Base-by-base conservation (phyloP, 2,888 invertebrate genomes). In the Eupeodes luniger region DNA sequence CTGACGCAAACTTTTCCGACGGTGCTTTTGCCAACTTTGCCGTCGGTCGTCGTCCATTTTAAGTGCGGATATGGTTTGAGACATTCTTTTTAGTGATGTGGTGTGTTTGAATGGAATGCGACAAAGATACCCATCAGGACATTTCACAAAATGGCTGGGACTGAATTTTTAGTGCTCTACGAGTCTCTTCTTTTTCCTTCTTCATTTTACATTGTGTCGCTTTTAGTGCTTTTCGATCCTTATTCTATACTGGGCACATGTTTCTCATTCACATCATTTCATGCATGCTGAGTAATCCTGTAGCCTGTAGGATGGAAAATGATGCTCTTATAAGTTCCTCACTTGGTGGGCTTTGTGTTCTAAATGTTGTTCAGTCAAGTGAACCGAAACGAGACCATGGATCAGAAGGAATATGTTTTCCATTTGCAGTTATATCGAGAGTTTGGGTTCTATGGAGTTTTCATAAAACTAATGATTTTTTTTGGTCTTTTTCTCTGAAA, bases 381-480 rank as follows among this genome's bases (percentile, higher is more conserved):
- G 84, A 74, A 77, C 51, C 69, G 19, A 9, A 61, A 67, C 64
- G 77, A 36, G 53, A 59, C 47, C 66, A 64, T 64, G 27, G 51
- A 67, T 51, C 51, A 67, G 69, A 72, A 70, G 5, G 40, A 57
- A 78, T 55, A 49, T 27, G 27, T 27, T 27, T 47, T 69, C 47
- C 66, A 66, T n/a, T 51, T 5, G 27, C 34, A 55, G 14, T 36
- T 36, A 70, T 27, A 27, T 27, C 27, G 55, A 53, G 53, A 19
- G 6, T 19, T 57, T 49, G 40, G 40, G 40, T 12, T 14, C 10
- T 34, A 11, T 12, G 62, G 59, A 74, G 19, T 57, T 59, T 51
- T 83, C 76, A 59, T 77, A 67, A 80, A 84, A 84, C 80, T 77
- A 77, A 84, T 87, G 87, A 84, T 66, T 77, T 81, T 84, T 67